These are phyloP conservation scores for Pionites leucogaster DNA, from an alignment of 2,113 vertebrate species.

Conservation along the genomic window DNA sequence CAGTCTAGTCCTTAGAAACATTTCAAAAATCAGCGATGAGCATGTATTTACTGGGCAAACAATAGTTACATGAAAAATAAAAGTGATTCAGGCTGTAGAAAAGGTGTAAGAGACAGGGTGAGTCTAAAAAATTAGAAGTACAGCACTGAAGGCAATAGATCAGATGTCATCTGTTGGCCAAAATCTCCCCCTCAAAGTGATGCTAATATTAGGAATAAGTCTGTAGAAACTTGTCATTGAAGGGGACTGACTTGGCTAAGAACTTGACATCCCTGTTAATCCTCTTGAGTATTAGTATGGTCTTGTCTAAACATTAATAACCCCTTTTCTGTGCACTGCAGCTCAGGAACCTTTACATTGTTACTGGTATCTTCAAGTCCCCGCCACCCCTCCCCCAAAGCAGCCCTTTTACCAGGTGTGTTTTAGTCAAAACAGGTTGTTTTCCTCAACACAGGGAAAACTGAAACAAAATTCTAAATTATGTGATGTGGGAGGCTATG, in stretches of 20 bases:
- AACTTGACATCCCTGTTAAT: conserved; percentile 21
- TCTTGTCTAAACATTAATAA: conserved; percentile 25
- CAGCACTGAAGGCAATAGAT: background rate
- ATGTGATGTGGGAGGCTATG: background rate
- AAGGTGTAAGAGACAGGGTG: background rate
- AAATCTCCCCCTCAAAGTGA: conserved; percentile 10
- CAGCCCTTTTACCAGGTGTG: background rate
- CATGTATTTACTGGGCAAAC: background rate
- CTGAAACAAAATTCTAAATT: background rate
- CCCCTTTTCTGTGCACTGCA: background rate
- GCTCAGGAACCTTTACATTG: background rate
- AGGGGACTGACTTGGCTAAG: conserved; percentile 34
- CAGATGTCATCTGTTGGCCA: conserved; percentile 3
- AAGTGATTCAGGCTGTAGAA: background rate
- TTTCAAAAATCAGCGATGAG: background rate
- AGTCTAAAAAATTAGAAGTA: background rate
- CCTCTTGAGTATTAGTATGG: background rate
- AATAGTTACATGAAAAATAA: background rate
- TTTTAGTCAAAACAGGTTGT: background rate
- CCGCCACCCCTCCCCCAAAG: background rate
- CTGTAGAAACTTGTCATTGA: conserved; percentile 48
- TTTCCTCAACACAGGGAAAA: background rate
- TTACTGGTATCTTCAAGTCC: background rate
- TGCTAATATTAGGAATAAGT: conserved; percentile 34
- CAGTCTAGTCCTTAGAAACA: background rate